Base-by-base conservation (phyloP, 2,888 invertebrate genomes). In the Drosophila nigricruria region DNA sequence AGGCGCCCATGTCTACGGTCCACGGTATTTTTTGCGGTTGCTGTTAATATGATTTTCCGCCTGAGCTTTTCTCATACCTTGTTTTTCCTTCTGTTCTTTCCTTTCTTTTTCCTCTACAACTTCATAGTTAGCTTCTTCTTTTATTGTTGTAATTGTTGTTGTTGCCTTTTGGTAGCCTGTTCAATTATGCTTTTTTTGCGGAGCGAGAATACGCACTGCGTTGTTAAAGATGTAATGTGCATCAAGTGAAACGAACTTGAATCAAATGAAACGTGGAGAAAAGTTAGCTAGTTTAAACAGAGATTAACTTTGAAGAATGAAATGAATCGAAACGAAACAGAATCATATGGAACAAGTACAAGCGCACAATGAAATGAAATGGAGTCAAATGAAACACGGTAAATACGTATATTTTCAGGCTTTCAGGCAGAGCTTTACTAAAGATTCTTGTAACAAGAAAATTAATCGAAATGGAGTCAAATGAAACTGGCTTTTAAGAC, bases 11-110 rank as follows among this genome's bases (percentile, higher is more conserved):
- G 54, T 40, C 54, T 27, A 53, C 69, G 69, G 69, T 61, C 70
- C 61, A 70, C 52, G 71, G 62, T 56, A 79, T 79, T 70, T 72
- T 84, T 79, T 84, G 88, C 77, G 84, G 85, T 81, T 79, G 68
- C 77, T 72, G 75, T 77, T 79, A 75, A 81, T 83, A 79, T 84
- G 74, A 83, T 87, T 83, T 86, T 81, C 73, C 70, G 77, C 71
- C 63, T 20, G 71, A 32, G 69, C 54, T 54, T 72, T 77, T 54
- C 36, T 2, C 34, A 16, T 36, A 23, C 34, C 34, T 20, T 34
- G 52, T 23, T 32, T 30, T 32, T 12, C 27, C 6, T 18, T 14
- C 3, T 3, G 23, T 43, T 27, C n/a, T 49, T 20, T 38, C 27
- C n/a, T n/a, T 20, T 36, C 57, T 43, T 54, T 43, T 50, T 43